A percentile compares a stretch with the other conserved stretches of the same genome.
Conservation (phyloP, 2,888 invertebrate species). For the Linnaemya tessellans region DNA sequence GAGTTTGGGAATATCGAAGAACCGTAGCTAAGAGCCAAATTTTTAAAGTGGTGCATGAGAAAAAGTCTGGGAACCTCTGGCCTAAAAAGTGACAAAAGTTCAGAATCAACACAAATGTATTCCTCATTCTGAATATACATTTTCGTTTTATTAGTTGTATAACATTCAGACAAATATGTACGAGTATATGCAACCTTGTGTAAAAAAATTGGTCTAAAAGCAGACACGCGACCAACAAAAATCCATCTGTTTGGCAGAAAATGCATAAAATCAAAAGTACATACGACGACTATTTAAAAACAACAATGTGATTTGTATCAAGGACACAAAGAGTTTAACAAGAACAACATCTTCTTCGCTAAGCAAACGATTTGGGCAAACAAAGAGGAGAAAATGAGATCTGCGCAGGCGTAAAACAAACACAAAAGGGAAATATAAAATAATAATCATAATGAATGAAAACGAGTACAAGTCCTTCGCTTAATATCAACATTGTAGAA, state of each 20-base stretch:
- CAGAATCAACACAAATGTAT: no score
- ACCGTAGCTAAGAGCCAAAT: no score
- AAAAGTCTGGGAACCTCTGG: no score
- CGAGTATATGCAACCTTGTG: not conserved
- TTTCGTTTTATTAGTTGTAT: no score
- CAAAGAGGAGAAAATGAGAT: constrained; percentile 20
- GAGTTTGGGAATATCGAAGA: no score
- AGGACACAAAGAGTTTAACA: constrained; percentile 25
- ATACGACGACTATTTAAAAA: constrained; percentile 6
- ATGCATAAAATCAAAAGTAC: constrained; percentile 41
- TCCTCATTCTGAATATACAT: no score
- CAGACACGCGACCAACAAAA: constrained; percentile 37
- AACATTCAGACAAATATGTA: no score
- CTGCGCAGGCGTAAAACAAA: constrained; percentile 57
- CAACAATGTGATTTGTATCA: constrained; percentile 20
- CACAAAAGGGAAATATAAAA: constrained; percentile 22
- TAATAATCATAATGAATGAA: constrained; percentile 29
- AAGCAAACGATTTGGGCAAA: constrained; percentile 35
- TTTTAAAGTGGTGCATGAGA: no score
- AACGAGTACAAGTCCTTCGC: not conserved
- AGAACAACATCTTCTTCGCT: constrained; percentile 10
- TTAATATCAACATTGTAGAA: constrained; percentile 22
- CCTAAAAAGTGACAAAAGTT: no score
- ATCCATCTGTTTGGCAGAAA: constrained; percentile 57
- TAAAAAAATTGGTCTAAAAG: not conserved